Percentiles rank a stretch among this genome's conserved stretches.
These are phyloP conservation scores for Sinocyclocheilus anophthalmus DNA, from an alignment of 2,113 vertebrate genomes.

Conservation along the genomic window DNA sequence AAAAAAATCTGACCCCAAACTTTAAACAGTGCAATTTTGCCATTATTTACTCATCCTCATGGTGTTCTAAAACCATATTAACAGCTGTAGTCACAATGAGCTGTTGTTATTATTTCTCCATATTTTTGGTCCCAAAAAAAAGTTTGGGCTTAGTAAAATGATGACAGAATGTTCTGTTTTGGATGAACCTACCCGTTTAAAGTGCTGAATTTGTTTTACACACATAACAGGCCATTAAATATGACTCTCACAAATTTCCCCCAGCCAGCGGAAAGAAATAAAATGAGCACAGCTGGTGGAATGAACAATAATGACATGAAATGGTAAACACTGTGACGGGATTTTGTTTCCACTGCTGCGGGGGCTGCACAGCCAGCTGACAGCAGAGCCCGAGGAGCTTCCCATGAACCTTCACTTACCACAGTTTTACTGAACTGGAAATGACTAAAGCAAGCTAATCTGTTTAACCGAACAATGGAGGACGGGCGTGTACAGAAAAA, in stretches of 20 bases:
- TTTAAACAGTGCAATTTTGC: neutral
- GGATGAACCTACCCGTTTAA: neutral
- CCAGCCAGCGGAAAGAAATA: neutral
- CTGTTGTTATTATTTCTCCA: neutral
- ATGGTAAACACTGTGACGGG: slow-evolving; percentile 22
- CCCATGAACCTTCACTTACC: slow-evolving; percentile 24
- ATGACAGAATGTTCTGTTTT: neutral
- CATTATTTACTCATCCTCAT: neutral
- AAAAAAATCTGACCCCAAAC: neutral
- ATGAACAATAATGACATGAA: slow-evolving; percentile 20
- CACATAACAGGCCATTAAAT: slow-evolving; percentile 2
- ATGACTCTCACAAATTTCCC: neutral
- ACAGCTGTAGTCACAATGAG: neutral
- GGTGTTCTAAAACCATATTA: neutral
- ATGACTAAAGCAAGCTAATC: neutral
- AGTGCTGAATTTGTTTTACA: neutral
- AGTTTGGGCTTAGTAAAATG: neutral
- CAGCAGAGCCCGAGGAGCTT: slow-evolving; percentile 18
- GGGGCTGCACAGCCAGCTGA: slow-evolving; percentile 10
- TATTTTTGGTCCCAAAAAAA: neutral
- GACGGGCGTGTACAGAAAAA: neutral
- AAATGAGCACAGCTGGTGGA: slow-evolving; percentile 31
- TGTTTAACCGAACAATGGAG: neutral
- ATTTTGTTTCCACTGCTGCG: slow-evolving; percentile 23
- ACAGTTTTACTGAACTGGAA: neutral